Evolutionary conservation across 2,113 vertebrate genomes (phyloP), one percentile per base, ranked within the genome.

Genomic region (Leptodactylus fuscus): DNA sequence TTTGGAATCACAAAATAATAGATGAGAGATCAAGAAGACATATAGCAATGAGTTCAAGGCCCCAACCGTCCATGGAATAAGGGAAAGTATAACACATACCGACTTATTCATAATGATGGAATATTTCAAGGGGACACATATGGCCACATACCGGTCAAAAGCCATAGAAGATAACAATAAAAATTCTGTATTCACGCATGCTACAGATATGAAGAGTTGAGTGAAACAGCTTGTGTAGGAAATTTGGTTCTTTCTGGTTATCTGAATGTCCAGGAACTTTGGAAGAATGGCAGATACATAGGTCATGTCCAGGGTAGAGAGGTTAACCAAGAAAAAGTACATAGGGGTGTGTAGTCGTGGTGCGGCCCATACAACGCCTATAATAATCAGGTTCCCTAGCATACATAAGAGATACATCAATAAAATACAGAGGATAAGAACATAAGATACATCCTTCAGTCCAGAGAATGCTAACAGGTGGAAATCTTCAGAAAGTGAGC

Each of bases 81-180:
- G 2, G 5, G 79, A 44, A 29, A 85, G 36, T 41, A 34, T 4
- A 20, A 20, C 0, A 60, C 65, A 85, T 32, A 20, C 1, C 9
- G 3, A 58, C 27, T 46, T 73, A n/a, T 53, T 80, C 76, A 85
- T 80, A 10, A 85, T 70, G 5, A 77, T 5, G 24, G 13, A 9
- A 55, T 87, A 87, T 9, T 69, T 80, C 4, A 87, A 32, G 24
- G 85, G 85, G 12, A n/a, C 32, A 82, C 65, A 69, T 22, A 69
- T 69, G 16, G 65, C 65, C 18, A 69, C 65, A 69, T 69, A 69
- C 32, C 65, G 49, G 67, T 86, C 85, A 74, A 74, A 81, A 2
- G 85, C 77, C 85, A 86, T 86, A 10, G 67, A 60, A 24, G 85
- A 49, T 18, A 86, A n/a, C 9, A 86, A 8, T 41, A 74, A 75